Evolutionary conservation across 2,888 invertebrate genomes (phyloP), one percentile per base, ranked within the genome.

Genomic region (Lycaena phlaeas): DNA sequence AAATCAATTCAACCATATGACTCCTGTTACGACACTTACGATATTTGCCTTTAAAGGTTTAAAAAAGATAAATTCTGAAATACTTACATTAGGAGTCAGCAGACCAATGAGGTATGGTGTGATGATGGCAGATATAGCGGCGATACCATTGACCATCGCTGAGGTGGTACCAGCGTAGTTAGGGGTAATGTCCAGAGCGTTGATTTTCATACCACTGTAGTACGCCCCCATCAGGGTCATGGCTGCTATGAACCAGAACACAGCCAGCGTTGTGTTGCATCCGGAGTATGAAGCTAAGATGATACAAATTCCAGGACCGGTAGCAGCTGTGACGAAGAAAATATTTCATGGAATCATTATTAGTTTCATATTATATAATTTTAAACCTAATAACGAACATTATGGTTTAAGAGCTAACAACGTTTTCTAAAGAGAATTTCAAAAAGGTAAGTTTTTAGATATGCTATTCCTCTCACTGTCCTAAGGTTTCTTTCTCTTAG

Each of bases 221-320:
- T 89, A 91, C 1, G 89, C 87, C 0, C 91, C 91, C 90, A 91
- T 90, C 12, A 89, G 85, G 1, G 87, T 87, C 88, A 90, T 87
- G 27, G 85, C 87, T n/a, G 87, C 59, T 9, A 89, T 84, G 54
- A 90, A 88, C 68, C 90, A 85, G 40, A 88, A 78, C 1, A 89
- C 85, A 6, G 85, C 62, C 4, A 82, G 57, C 5, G 79, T 71
- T 0, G 82, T 68, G 48, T 89, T 74, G 48, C 89, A 90, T 11
- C 88, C 90, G 7, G 90, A 89, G 61, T 91, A 90, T 1, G 39
- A 39, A 14, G 39, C 39, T 26, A 39, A 22, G 15, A 39, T 31
- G 7, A 39, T 39, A 12, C 39, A 39, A 10, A 39, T 30, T 26
- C 30, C 39, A n/a, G 91, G 90, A 0, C 89, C 89, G 43, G 90